These are phyloP conservation scores for Cyclargus thomasi DNA, from an alignment of 1,140 invertebrate genomes.

Conservation along the genomic window DNA sequence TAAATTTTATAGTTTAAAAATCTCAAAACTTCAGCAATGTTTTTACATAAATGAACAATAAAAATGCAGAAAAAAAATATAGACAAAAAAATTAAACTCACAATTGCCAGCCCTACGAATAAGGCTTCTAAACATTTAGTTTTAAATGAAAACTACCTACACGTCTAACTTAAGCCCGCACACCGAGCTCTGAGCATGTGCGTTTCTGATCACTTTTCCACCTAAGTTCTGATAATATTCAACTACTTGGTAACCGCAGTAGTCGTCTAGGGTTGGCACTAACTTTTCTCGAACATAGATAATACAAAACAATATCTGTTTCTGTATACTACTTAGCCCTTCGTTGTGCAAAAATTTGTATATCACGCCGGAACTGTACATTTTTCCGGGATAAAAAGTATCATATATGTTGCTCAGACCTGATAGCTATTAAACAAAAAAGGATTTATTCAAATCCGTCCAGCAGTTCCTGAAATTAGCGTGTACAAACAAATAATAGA, in stretches of 20 bases:
- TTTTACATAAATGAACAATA: background rate
- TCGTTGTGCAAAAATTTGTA: no score
- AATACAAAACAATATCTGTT: background rate
- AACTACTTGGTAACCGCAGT: background rate
- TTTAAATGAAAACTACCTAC: background rate
- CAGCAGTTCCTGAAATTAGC: no score
- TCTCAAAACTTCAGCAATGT: no score
- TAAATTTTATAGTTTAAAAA: no score
- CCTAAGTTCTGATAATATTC: background rate
- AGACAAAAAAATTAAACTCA: background rate
- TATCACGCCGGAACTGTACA: no score
- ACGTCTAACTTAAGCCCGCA: conserved; percentile 2
- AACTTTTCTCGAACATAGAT: background rate
- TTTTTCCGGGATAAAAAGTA: no score
- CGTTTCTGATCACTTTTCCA: background rate
- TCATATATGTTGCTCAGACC: no score
- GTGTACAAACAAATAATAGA: no score
- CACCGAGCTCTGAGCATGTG: background rate
- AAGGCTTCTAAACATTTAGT: conserved; percentile 12
- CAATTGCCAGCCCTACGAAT: conserved; percentile 4
- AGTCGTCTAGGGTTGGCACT: background rate
- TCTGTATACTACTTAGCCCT: no score
- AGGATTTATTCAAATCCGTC: no score
- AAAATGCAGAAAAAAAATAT: background rate
- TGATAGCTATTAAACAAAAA: no score